Evolutionary conservation across 2,797 vertebrate genomes (phyloP).

Genomic region (Oryzias dopingdopingensis): DNA sequence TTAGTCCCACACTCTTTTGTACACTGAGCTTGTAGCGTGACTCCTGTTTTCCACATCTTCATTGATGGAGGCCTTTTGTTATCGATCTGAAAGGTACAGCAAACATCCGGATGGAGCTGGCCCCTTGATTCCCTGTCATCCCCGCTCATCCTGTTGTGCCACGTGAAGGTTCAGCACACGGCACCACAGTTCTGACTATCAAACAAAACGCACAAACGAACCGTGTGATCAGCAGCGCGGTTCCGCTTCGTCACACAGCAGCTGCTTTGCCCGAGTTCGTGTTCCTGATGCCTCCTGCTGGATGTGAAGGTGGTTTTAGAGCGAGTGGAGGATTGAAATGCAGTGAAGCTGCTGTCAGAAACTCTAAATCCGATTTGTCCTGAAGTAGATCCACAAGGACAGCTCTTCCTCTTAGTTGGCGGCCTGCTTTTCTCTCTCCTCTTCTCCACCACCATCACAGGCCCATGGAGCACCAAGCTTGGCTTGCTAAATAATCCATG

Average conservation of each 20-base stretch:
- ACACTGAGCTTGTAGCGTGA: constrained; percentile 26
- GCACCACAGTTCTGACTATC: constrained; percentile 2
- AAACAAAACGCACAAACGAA: not conserved
- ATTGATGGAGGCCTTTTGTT: constrained; percentile 38
- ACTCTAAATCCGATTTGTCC: not conserved
- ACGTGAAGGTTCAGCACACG: not conserved
- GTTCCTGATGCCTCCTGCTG: constrained; percentile 9
- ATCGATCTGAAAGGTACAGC: constrained; percentile 31
- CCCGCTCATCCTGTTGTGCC: not conserved
- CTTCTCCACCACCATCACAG: constrained; percentile 17
- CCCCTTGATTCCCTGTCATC: no score
- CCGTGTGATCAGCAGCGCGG: constrained; percentile 7
- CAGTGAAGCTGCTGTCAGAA: constrained; percentile 7
- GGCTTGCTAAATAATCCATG: constrained; percentile 62
- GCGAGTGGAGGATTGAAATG: constrained; percentile 1
- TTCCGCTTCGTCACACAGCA: not conserved
- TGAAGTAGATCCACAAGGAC: no score
- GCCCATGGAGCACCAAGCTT: constrained; percentile 9
- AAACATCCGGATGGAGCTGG: not conserved
- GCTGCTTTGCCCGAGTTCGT: constrained; percentile 1
- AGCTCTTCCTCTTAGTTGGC: not conserved
- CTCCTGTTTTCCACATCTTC: constrained; percentile 22
- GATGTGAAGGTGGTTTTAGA: not conserved
- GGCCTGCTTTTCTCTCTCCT: not conserved
- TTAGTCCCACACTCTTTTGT: constrained; percentile 10